Base-by-base conservation (phyloP, 1,140 invertebrate species). In the Telenomus remus region DNA sequence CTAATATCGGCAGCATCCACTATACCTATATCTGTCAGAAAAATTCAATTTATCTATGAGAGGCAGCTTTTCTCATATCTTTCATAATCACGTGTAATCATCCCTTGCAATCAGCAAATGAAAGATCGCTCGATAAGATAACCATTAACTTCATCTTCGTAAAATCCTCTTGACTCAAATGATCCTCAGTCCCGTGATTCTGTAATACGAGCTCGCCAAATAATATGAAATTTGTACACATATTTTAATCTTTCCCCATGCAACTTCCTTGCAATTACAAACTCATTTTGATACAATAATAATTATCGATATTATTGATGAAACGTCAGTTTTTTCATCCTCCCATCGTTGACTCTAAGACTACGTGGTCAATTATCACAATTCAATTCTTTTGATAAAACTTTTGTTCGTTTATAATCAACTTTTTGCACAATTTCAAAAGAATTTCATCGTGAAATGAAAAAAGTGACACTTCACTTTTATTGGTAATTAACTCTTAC, bases 221-320 rank as follows among this genome's bases (percentile, higher is more conserved):
- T 76, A 76, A 76, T 54, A 70, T 76, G 61, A 66, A 76, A 76
- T 76, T 76, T 76, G 60, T 47, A 42, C 34, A 50, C 65, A 44
- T 66, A 76, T 70, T 70, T 66, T 60, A 59, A 70, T 70, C 70
- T 76, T 76, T 76, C 39, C 54, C 4, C 8, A 53, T 51, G 15
- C 51, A 13, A 11, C 37, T 63, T 33, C n/a, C 10, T 61, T 27
- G 44, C 59, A 64, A 64, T 63, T 64, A 54, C 19, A 53, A 12
- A n/a, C 48, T n/a, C n/a, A 1, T 49, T 15, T 47, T 13, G n/a
- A n/a, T n/a, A 16, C n/a, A 50, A 48, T n/a, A 43, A 55, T 66
- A 61, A 60, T 66, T 55, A 50, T 4, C 27, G 46, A 63, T 61
- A 35, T 49, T 46, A 42, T 60, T 48, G 33, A 10, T n/a, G n/a